phyloP scores from a whole-genome alignment of 2,888 invertebrate genomes.

The Trichogramma evanescens region DNA sequence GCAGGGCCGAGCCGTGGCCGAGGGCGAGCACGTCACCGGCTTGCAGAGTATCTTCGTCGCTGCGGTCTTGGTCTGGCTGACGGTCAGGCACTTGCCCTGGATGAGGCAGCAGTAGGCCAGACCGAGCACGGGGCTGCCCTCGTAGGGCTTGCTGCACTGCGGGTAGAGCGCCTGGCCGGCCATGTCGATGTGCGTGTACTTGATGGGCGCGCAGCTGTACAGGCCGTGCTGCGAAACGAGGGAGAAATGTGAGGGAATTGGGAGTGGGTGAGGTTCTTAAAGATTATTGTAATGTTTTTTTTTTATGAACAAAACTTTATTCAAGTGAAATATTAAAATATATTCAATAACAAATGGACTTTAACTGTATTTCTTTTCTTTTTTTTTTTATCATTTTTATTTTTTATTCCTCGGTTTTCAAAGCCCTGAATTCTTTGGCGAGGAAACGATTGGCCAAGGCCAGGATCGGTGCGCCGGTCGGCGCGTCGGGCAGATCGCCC shows the following conservation, averaged over 20 bases:
- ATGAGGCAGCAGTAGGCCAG: conserved; percentile 55
- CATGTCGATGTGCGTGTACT: conserved; percentile 77
- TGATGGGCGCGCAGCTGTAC: conserved; percentile 58
- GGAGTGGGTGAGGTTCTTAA: not conserved
- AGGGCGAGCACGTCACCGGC: conserved; percentile 21
- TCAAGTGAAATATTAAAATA: too few species aligned
- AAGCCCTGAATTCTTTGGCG: conserved; percentile 19
- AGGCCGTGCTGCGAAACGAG: conserved; percentile 57
- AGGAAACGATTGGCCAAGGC: conserved; percentile 57
- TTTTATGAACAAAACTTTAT: too few species aligned
- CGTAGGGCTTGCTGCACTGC: conserved; percentile 59
- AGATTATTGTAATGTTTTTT: too few species aligned
- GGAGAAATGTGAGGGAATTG: not conserved
- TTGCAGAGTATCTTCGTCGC: conserved; percentile 32
- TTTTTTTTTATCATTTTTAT: too few species aligned
- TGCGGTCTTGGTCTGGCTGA: conserved; percentile 27
- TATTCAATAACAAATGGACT: too few species aligned
- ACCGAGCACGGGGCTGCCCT: conserved; percentile 69
- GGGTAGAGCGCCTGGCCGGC: conserved; percentile 51
- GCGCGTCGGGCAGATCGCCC: conserved; percentile 63
- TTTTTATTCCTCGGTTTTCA: not conserved
- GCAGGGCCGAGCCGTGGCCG: too few species aligned
- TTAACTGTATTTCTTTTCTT: too few species aligned
- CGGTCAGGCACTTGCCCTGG: conserved; percentile 39
- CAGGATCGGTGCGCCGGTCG: conserved; percentile 69